These are phyloP conservation scores for Scaptomyza cyrtandrae DNA, from an alignment of 2,888 invertebrate genomes.

Conservation along the genomic window DNA sequence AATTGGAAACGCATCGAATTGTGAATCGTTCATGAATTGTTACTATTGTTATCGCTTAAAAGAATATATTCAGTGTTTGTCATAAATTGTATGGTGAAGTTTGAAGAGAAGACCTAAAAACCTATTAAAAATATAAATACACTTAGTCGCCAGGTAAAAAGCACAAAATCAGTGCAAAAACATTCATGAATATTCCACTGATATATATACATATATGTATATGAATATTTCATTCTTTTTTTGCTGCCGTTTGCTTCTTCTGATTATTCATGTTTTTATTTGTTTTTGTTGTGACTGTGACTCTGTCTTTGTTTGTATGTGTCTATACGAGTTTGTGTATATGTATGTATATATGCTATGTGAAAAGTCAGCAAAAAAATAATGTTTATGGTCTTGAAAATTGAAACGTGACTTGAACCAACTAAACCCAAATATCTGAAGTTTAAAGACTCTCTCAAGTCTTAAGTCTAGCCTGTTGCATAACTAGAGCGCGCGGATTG, in stretches of 20 bases:
- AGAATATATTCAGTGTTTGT: neutral
- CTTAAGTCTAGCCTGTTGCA: conserved; percentile 36
- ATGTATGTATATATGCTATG: conserved; percentile 7
- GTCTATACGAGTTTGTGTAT: conserved; percentile 6
- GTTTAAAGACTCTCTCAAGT: neutral
- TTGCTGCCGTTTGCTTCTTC: conserved; percentile 19
- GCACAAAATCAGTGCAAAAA: conserved; percentile 10
- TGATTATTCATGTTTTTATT: conserved; percentile 50
- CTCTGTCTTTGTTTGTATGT: conserved; percentile 14
- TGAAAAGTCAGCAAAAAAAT: conserved; percentile 66
- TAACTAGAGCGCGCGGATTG: conserved; percentile 10
- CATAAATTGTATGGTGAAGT: too few relatives aligned
- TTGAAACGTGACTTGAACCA: conserved; percentile 62
- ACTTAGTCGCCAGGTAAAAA: conserved; percentile 46
- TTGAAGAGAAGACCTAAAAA: conserved; percentile 2
- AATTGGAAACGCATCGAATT: conserved; percentile 37
- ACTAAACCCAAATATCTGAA: conserved; percentile 9
- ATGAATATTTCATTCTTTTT: neutral
- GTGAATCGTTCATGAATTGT: conserved; percentile 35
- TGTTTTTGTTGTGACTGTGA: conserved; percentile 15
- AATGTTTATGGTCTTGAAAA: conserved; percentile 62
- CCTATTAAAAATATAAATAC: conserved; percentile 3
- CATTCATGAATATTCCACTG: conserved; percentile 7
- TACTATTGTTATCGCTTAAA: conserved; percentile 56
- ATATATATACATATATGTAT: neutral